Base-by-base conservation (phyloP, 2,888 invertebrate species). In the Hofmannophila pseudospretella region DNA sequence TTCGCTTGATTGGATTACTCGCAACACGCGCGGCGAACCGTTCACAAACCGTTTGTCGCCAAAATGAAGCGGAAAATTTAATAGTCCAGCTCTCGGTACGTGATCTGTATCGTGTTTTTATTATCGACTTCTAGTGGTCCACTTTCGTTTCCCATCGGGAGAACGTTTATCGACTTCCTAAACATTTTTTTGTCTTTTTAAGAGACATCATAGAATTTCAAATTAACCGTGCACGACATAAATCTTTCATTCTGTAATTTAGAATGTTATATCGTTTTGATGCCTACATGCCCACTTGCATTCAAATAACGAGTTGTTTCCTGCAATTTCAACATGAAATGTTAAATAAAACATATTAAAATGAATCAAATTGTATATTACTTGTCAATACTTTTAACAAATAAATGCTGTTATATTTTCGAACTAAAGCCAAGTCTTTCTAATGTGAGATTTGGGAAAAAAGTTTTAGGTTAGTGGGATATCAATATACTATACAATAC, bases 11-110 rank as follows among this genome's bases (percentile, higher is more conserved):
- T 57, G 49, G 44, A 58, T 56, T 54, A 49, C 53, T 30, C 49
- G 40, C 40, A 34, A 44, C 47, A 47, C 44, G 49, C 36, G 36
- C 47, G 57, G 39, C 56, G 57, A 49, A 68, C 72, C 74, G 68
- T 70, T 71, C 73, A 69, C 64, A 56, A 60, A 65, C 71, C 72
- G 72, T 75, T 76, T 76, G 76, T 74, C 73, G 67, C 72, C 66
- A 74, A 79, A 79, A 75, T 73, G 67, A 76, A 79, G 68, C 74
- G 76, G 75, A 78, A 76, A 80, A 81, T 78, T 76, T 77, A 80
- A 81, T 81, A 78, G 72, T 70, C 66, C 58, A 64, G 54, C 58
- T 53, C 68, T 68, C 55, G 61, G 69, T 75, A 82, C 85, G 82
- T 84, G 82, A 77, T 75, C 75, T 44, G 63, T 73, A 70, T 75